These are phyloP conservation scores for Notospermus geniculatus DNA, from an alignment of 1,140 invertebrate genomes.

Conservation along the genomic window DNA sequence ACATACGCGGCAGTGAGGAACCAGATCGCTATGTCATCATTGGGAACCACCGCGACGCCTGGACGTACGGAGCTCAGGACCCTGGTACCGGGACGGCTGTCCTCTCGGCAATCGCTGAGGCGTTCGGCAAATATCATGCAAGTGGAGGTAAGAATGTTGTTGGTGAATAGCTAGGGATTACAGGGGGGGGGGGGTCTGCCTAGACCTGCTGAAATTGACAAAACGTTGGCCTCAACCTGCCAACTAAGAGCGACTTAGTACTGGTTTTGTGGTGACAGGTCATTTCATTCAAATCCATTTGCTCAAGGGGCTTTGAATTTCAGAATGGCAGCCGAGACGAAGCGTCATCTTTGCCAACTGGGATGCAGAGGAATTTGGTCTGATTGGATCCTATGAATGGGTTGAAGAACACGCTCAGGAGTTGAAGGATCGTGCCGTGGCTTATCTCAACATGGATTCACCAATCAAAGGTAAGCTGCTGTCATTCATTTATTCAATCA, in stretches of 20 bases:
- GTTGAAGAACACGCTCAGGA: constrained; percentile 35
- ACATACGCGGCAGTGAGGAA: constrained; percentile 57
- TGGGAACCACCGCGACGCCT: constrained; percentile 64
- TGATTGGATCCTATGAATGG: constrained; percentile 51
- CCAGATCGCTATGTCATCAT: constrained; percentile 64
- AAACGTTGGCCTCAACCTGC: too few species aligned
- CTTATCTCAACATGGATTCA: constrained; percentile 31
- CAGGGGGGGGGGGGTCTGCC: too few species aligned
- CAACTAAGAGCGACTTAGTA: too few species aligned
- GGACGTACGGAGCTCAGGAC: constrained; percentile 62
- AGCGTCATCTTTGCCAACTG: constrained; percentile 51
- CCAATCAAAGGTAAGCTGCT: constrained; percentile 27
- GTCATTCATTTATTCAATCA: too few species aligned
- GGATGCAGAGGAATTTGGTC: constrained; percentile 52
- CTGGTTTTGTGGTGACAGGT: too few species aligned
- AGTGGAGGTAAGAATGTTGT: constrained; percentile 42
- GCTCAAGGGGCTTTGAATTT: constrained; percentile 17
- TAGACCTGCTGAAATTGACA: too few species aligned
- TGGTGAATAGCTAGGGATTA: too few species aligned
- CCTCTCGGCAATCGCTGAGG: constrained; percentile 59
- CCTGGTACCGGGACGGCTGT: constrained; percentile 59
- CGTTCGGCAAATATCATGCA: constrained; percentile 45
- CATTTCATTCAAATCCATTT: too few species aligned
- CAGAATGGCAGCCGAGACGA: constrained; percentile 45
- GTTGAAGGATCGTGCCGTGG: constrained; percentile 20